These are phyloP conservation scores for Cettia cetti DNA, from an alignment of 2,113 vertebrate genomes.

Conservation along the genomic window DNA sequence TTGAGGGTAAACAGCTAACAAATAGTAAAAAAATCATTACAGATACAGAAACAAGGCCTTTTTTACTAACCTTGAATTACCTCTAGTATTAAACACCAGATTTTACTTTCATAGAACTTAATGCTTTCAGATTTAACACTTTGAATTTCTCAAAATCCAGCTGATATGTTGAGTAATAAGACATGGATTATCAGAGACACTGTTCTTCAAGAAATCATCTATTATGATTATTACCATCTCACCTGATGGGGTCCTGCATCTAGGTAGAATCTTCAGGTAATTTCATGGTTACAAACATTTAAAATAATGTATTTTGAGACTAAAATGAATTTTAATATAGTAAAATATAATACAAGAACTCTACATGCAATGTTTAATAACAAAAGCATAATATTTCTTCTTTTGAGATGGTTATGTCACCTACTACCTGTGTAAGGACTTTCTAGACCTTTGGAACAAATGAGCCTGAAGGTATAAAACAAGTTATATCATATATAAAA, in stretches of 20 bases:
- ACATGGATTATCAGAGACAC: not conserved
- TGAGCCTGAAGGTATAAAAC: not conserved
- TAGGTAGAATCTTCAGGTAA: not conserved
- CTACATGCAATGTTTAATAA: not conserved
- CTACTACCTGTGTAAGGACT: not conserved
- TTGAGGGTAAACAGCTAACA: not conserved
- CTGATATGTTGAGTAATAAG: not conserved
- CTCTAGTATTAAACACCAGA: not conserved
- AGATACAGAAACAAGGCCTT: not conserved
- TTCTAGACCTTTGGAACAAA: not conserved
- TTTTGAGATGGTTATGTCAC: not conserved
- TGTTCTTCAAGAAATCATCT: not conserved
- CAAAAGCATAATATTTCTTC: not conserved
- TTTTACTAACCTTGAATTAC: not conserved
- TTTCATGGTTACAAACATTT: not conserved
- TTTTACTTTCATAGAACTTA: not conserved
- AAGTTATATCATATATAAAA: not conserved
- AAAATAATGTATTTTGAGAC: not conserved
- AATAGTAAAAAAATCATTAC: not conserved
- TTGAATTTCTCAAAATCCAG: not conserved
- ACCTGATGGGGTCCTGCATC: not conserved
- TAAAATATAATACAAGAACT: not conserved
- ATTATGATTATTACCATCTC: not conserved
- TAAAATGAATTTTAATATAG: not conserved
- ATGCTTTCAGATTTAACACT: not conserved